A percentile compares a stretch with the other conserved stretches of the same genome.
Evolutionary conservation across 1,140 invertebrate genomes (phyloP).

Genomic region (Drosophila orosa): DNA sequence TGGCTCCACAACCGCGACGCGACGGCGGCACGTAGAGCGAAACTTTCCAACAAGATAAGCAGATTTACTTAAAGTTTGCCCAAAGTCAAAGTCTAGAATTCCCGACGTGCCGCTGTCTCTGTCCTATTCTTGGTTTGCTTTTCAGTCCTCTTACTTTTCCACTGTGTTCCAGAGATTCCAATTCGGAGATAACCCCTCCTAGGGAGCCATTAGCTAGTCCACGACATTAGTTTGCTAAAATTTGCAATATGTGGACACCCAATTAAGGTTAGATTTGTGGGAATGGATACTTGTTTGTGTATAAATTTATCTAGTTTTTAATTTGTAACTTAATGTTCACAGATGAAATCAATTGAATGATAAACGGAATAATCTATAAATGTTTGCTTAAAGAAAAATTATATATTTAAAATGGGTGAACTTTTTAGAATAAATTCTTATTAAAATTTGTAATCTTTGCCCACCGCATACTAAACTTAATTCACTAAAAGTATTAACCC

Average conservation of each 20-base stretch:
- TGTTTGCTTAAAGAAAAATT: too few relatives aligned
- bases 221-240: conserved; percentile 38
- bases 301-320: too few relatives aligned
- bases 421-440: background rate
- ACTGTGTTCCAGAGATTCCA: conserved; percentile 34
- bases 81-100: conserved; percentile 67
- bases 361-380: too few relatives aligned
- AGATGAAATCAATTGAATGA: too few relatives aligned
- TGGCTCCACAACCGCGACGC: conserved; percentile 44
- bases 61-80: conserved; percentile 78
- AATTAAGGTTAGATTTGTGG: conserved; percentile 17
- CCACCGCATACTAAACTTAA: background rate
- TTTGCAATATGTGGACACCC: conserved; percentile 38
- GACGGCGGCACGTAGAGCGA: conserved; percentile 72
- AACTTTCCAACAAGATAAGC: conserved; percentile 77
- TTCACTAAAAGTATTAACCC: conserved; percentile 5
- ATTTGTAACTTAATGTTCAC: too few relatives aligned
- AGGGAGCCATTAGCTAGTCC: conserved; percentile 14
- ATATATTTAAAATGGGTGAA: background rate
- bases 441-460: background rate
- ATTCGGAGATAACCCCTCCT: conserved; percentile 42
- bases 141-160: conserved; percentile 6
- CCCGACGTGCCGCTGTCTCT: conserved; percentile 60
- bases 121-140: conserved; percentile 1
- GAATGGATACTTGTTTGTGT: background rate